These are phyloP conservation scores for Scatophagus argus DNA, from an alignment of 2,113 vertebrate genomes.

Conservation along the genomic window DNA sequence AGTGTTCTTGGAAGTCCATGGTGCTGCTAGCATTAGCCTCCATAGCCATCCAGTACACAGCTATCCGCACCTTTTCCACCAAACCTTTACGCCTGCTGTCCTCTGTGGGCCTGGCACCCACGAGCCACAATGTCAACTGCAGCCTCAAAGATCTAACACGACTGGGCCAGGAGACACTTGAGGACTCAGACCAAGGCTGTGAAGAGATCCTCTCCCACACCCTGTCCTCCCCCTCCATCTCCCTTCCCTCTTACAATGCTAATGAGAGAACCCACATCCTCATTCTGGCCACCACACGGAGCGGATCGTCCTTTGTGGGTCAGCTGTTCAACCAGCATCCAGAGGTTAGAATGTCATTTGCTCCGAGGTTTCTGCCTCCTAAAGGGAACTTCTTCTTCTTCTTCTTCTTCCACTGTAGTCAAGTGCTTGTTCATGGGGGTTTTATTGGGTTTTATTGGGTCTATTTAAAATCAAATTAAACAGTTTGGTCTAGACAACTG, in stretches of 20 bases:
- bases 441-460: no score
- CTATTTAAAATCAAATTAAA: no score
- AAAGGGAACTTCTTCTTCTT: no score
- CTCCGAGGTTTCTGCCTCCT: no score
- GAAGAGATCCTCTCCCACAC: conserved; percentile 78
- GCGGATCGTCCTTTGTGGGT: conserved; percentile 93
- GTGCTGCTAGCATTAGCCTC: conserved; percentile 93
- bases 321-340: conserved; percentile 97
- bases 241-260: conserved; percentile 74
- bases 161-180: conserved; percentile 71
- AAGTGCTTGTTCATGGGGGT: no score
- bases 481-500: no score
- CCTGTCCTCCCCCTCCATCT: conserved; percentile 75
- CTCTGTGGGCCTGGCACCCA: conserved; percentile 75
- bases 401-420: no score
- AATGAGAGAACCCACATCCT: conserved; percentile 91
- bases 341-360: conserved; percentile 78
- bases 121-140: conserved; percentile 81
- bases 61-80: conserved; percentile 92
- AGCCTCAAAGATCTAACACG: conserved; percentile 55
- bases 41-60: conserved; percentile 94
- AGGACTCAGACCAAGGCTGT: conserved; percentile 82
- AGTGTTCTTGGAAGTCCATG: conserved; percentile 97
- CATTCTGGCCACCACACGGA: conserved; percentile 95
- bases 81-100: conserved; percentile 81